These are phyloP conservation scores for Parapsyche elsis DNA, from an alignment of 1,140 invertebrate genomes.

Conservation along the genomic window DNA sequence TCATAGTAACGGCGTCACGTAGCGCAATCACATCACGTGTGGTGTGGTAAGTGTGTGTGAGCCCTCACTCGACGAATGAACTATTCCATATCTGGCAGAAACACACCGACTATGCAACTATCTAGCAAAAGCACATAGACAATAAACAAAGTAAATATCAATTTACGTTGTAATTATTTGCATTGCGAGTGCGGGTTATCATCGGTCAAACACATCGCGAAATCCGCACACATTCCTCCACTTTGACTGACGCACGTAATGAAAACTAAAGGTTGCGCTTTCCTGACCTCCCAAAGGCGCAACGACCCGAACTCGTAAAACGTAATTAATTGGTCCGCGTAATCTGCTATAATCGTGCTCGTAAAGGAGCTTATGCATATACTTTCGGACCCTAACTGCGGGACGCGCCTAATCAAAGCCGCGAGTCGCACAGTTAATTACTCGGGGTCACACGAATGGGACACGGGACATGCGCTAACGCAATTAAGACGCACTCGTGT, in stretches of 20 bases:
- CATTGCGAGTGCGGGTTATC: too few species aligned
- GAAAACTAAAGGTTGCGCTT: background rate
- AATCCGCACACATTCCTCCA: too few species aligned
- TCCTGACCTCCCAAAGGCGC: background rate
- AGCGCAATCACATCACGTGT: too few species aligned
- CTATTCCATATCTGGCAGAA: too few species aligned
- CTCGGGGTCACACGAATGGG: background rate
- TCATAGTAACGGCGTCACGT: too few species aligned
- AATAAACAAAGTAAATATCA: too few species aligned
- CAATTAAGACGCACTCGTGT: background rate
- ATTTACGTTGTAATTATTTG: too few species aligned
- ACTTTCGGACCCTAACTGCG: background rate
- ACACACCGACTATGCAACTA: too few species aligned
- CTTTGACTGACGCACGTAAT: background rate
- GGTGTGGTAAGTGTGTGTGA: too few species aligned
- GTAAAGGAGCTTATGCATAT: background rate
- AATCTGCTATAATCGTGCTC: conserved; percentile 13
- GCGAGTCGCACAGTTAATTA: background rate
- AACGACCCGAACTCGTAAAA: background rate
- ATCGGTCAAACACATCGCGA: background rate
- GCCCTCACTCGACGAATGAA: too few species aligned
- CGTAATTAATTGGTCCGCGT: conserved; percentile 14
- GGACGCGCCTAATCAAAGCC: background rate
- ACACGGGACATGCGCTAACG: background rate
- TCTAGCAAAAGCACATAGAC: too few species aligned